Base-by-base conservation (phyloP, 2,888 invertebrate species). In the Merodon equestris region DNA sequence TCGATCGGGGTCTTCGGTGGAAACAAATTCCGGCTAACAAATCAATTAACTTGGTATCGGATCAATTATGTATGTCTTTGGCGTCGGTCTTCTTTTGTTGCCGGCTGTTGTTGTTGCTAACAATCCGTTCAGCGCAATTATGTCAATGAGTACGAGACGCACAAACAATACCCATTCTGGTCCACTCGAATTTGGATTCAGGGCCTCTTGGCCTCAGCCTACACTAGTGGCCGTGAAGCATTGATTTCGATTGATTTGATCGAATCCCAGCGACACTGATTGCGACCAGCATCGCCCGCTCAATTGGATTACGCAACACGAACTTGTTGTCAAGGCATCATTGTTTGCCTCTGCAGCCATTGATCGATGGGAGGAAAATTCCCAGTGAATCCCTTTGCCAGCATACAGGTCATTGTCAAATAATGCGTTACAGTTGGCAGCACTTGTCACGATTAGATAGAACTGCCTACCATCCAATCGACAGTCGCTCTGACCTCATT, bases 21-120 rank as follows among this genome's bases (percentile, higher is more conserved):
- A 19, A 17, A 19, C 57, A 51, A 72, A 72, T 77, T 72, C 72
- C 61, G 40, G 56, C 61, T 72, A 66, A 57, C 56, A 72, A 77
- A 73, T 77, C 77, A 77, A 77, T 77, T 77, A 77, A 73, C 56
- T 64, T 54, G 56, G 64, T 34, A 61, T 36, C 44, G 53, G 61
- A 61, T 63, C 71, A 56, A 61, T 63, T 71, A 56, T 71, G 61
- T 71, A 56, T 71, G 61, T 50, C 57, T 13, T 36, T 58, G 72
- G 45, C 44, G 45, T 56, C 61, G 51, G 45, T 56, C 60, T 67
- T 56, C n/a, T 51, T 36, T 48, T 53, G 56, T 48, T 27, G 27
- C 27, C 27, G 7, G 7, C 7, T 27, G 27, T 27, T 27, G 27
- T 7, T 27, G 27, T 48, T 15, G 58, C 34, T 42, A 18, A 45